A percentile compares a stretch with the other conserved stretches of the same genome.
phyloP scores from a whole-genome alignment of 2,797 vertebrate genomes.

The Spinus pinus region DNA sequence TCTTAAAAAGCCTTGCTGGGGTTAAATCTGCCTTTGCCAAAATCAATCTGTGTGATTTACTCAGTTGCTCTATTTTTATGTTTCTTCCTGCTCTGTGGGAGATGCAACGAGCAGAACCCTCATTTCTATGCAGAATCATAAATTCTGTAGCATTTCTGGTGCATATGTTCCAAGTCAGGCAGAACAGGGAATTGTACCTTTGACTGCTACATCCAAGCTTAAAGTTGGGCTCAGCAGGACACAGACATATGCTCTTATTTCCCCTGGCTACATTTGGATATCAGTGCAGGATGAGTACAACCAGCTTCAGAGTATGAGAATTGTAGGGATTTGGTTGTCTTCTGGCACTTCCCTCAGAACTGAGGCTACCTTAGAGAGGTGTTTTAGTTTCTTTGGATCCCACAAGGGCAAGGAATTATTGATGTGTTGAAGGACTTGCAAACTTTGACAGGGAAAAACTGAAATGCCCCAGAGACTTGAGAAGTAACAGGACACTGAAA shows the following conservation, averaged over 20 bases:
- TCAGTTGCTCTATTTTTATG: constrained; percentile 17
- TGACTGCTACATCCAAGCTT: neutral
- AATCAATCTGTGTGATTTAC: constrained; percentile 18
- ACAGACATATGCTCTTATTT: neutral
- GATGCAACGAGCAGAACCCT: constrained; percentile 32
- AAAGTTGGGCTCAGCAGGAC: neutral
- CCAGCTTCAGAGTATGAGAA: neutral
- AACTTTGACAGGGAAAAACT: neutral
- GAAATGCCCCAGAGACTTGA: neutral
- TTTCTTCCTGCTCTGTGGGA: constrained; percentile 39
- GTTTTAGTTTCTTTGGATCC: neutral
- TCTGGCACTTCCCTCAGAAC: neutral
- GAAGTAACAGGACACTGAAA: neutral
- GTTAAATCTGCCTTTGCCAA: constrained; percentile 36
- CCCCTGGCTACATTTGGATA: neutral
- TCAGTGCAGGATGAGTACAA: neutral
- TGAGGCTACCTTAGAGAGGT: neutral
- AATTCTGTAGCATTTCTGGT: constrained; percentile 28
- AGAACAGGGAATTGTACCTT: neutral
- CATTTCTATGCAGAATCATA: constrained; percentile 36
- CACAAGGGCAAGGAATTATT: neutral
- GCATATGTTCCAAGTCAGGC: constrained; percentile 24
- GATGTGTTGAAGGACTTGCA: neutral
- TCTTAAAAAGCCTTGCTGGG: neutral
- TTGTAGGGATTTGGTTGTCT: neutral